These are phyloP conservation scores for Polyergus mexicanus DNA, from an alignment of 1,140 invertebrate species.

Conservation along the genomic window DNA sequence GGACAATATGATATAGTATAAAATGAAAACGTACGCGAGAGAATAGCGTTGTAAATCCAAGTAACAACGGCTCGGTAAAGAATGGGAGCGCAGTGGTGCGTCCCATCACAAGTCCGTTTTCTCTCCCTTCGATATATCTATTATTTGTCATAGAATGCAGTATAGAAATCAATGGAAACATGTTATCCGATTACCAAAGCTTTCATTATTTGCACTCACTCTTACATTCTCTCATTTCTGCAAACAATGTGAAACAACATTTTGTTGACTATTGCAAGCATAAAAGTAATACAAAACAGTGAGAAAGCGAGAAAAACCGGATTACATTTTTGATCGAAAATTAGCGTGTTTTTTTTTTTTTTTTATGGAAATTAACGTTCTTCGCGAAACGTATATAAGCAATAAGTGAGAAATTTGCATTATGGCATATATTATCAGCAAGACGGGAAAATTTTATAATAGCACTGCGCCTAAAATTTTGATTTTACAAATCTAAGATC, in stretches of 20 bases:
- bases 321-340: conserved; percentile 31
- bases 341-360: conserved; percentile 8
- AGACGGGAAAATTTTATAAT: conserved; percentile 7
- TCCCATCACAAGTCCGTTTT: conserved; percentile 29
- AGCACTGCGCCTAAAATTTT: neutral
- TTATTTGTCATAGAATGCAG: neutral
- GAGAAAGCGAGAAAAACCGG: conserved; percentile 12
- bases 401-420: conserved; percentile 42
- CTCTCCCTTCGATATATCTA: neutral
- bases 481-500: conserved; percentile 23
- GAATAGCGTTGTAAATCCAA: conserved; percentile 38
- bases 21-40: neutral
- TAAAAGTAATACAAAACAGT: neutral
- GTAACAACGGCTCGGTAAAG: conserved; percentile 8
- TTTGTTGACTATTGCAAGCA: neutral
- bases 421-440: neutral
- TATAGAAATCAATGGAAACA: conserved; percentile 30
- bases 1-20: conserved; percentile 29
- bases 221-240: neutral
- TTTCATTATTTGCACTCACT: conserved; percentile 16
- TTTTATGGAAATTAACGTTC: conserved; percentile 43
- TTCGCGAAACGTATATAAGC: neutral
- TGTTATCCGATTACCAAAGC: neutral
- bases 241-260: conserved; percentile 19
- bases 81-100: neutral